Percentiles rank a stretch among this genome's conserved stretches.
phyloP scores from a whole-genome alignment of 2,888 invertebrate genomes.

The Aphrophora alni region DNA sequence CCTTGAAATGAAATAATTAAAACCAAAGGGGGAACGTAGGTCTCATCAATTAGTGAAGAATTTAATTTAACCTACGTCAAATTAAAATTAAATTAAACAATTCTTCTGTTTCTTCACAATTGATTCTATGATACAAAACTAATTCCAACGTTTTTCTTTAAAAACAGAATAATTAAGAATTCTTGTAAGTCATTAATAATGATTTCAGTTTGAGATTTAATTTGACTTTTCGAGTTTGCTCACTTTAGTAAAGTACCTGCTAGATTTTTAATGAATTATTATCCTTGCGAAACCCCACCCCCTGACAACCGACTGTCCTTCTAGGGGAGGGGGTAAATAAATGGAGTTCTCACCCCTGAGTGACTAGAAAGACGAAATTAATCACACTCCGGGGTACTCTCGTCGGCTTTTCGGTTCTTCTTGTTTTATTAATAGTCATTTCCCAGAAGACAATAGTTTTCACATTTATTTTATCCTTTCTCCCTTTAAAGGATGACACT shows the following conservation, averaged over 20 bases:
- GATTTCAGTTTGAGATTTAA: background rate
- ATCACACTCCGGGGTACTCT: background rate
- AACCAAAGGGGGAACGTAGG: background rate
- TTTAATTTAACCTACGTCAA: background rate
- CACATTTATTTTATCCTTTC: background rate
- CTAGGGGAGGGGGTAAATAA: background rate
- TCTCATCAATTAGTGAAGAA: background rate
- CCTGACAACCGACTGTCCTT: background rate
- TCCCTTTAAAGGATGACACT: background rate
- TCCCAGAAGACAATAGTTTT: background rate
- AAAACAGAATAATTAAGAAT: background rate
- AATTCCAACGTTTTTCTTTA: background rate
- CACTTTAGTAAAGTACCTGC: background rate
- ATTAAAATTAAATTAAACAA: background rate
- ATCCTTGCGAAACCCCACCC: background rate
- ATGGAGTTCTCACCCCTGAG: constrained; percentile 6
- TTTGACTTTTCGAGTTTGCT: constrained; percentile 1
- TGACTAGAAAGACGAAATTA: background rate
- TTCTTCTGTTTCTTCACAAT: background rate
- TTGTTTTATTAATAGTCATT: background rate
- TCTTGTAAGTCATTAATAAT: background rate
- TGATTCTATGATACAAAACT: background rate
- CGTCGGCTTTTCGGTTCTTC: background rate
- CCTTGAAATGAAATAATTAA: background rate
- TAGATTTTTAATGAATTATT: background rate